Percentiles rank a stretch among this genome's conserved stretches.
Conservation (phyloP, 2,797 vertebrate genomes). For the Cirrhinus molitorella region DNA sequence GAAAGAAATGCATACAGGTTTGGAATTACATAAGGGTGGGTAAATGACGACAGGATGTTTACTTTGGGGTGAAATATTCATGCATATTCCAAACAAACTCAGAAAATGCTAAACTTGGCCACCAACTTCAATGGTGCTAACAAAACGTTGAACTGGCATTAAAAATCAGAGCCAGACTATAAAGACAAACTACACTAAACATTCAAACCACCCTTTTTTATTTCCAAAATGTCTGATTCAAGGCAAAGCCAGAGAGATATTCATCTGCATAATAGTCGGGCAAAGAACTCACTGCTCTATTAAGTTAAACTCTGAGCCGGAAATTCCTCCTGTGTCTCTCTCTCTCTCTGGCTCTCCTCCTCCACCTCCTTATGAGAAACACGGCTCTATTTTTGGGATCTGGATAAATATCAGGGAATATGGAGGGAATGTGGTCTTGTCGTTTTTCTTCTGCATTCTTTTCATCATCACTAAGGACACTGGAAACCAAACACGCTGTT, state of each 20-base stretch:
- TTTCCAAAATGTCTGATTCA: slow-evolving; percentile 68
- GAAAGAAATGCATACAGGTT: neutral
- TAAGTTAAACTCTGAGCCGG: slow-evolving; percentile 73
- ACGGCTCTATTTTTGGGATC: slow-evolving; percentile 64
- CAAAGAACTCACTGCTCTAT: slow-evolving; percentile 58
- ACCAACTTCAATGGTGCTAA: neutral
- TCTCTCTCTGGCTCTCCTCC: slow-evolving; percentile 54
- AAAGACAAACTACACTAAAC: slow-evolving; percentile 1
- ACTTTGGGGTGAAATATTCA: slow-evolving; percentile 10
- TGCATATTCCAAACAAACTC: neutral
- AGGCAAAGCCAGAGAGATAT: slow-evolving; percentile 72
- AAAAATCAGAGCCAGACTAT: slow-evolving; percentile 2
- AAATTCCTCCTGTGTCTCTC: slow-evolving; percentile 74
- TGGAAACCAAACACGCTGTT: slow-evolving; percentile 33
- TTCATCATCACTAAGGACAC: slow-evolving; percentile 42
- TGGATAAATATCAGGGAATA: slow-evolving; percentile 56
- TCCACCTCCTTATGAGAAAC: slow-evolving; percentile 65
- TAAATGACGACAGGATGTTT: slow-evolving; percentile 25
- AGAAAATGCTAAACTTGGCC: slow-evolving; percentile 18
- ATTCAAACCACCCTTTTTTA: slow-evolving; percentile 57
- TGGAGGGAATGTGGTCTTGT: slow-evolving; percentile 51
- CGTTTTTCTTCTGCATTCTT: slow-evolving; percentile 41
- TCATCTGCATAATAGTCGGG: slow-evolving; percentile 68
- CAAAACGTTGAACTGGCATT: neutral
- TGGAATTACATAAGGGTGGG: neutral